Evolutionary conservation across 2,888 invertebrate species (phyloP), one percentile per base, ranked within the genome.

Genomic region (Drosophila recens): DNA sequence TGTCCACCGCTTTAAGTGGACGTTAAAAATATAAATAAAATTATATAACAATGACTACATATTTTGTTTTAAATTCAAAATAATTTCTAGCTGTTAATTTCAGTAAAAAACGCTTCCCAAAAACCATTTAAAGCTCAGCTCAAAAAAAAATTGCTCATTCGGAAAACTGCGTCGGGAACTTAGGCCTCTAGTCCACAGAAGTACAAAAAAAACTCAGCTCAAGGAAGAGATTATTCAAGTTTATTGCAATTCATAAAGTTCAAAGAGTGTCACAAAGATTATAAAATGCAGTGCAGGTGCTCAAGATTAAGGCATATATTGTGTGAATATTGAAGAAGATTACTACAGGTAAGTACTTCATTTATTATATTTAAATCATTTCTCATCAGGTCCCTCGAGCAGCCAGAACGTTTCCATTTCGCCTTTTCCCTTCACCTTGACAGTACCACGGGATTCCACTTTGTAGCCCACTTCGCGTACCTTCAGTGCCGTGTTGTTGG

Each of bases 401-500:
- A 97, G 91, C 97, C 97, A 97, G 92, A 95, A 96, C 0, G 97
- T 97, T 90, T 96, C 95, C 97, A 97, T 97, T 90, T 96, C 95
- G 36, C 97, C 98, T 93, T 98, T 98, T 23, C 97, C 97, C 94
- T 98, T 98, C 27, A 98, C 96, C 92, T 94, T 94, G 38, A 97
- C 95, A 34, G 94, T 93, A 45, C 97, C 97, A 73, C 97, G 94
- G 17, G 94, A 94, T 72, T 95, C 94, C 0, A 96, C 94, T 52
- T 94, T 93, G 91, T 96, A 97, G 58, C 94, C 94, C 23, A 95
- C 94, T 1, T 94, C 92, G 0, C 95, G 94, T 6, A 98, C 93
- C 62, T 96, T 94, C 0, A 94, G 93, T 62, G 96, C 95, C 0
- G 97, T 96, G 45, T 94, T 93, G 13, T 95, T 94, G 0, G 97